Evolutionary conservation across 2,797 vertebrate species (phyloP).

Genomic region (Urophycis tenuis): DNA sequence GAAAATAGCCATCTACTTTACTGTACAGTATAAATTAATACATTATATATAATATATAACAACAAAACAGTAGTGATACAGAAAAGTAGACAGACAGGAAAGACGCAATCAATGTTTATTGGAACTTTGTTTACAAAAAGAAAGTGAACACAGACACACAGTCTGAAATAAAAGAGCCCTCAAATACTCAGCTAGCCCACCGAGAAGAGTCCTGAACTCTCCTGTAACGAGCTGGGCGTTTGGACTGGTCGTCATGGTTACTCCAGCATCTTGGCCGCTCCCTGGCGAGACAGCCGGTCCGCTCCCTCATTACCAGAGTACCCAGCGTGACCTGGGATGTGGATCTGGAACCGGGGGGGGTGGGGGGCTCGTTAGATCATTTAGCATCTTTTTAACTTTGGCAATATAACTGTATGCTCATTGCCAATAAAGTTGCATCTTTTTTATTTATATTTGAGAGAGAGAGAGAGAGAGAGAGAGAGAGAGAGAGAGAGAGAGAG

Average conservation of each 20-base stretch:
- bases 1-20: too few species aligned
- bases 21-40: too few species aligned
- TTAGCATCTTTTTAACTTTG: too few species aligned
- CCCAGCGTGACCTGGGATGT: conserved; percentile 88
- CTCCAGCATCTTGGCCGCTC: conserved; percentile 67
- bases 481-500: too few species aligned
- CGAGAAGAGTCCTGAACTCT: too few species aligned
- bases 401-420: too few species aligned
- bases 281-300: conserved; percentile 84
- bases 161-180: neutral
- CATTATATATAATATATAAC: too few species aligned
- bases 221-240: neutral
- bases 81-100: neutral
- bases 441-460: too few species aligned
- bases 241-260: neutral
- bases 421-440: too few species aligned
- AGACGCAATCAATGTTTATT: neutral
- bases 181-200: too few species aligned
- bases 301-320: conserved; percentile 90
- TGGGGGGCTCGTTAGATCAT: conserved; percentile 1
- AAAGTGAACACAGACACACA: neutral
- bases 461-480: too few species aligned
- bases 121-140: neutral
- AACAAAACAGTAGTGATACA: neutral
- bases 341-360: conserved; percentile 69